phyloP scores from a whole-genome alignment of 2,888 invertebrate genomes.

The Agriopis leucophaearia region DNA sequence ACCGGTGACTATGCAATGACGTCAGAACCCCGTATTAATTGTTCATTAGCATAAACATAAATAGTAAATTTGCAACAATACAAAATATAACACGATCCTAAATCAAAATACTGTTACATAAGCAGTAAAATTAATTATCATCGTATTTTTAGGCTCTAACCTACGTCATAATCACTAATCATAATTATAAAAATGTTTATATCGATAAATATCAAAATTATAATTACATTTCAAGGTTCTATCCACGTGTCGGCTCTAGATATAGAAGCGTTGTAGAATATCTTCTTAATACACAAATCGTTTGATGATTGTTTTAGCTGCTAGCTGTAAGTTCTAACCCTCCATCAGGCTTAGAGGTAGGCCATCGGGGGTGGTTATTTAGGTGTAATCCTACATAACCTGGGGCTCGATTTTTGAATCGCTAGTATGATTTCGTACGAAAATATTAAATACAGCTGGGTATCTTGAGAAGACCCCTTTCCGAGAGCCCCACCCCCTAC shows the following conservation, averaged over 20 bases:
- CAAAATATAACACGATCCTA: slow-evolving; percentile 38
- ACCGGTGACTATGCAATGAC: slow-evolving; percentile 59
- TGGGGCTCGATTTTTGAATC: too few relatives aligned
- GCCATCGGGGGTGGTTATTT: too few relatives aligned
- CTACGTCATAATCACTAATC: slow-evolving; percentile 21
- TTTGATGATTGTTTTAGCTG: background rate
- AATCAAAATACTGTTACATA: slow-evolving; percentile 30
- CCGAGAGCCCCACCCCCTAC: too few relatives aligned
- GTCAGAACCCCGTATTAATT: slow-evolving; percentile 55
- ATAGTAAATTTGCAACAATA: slow-evolving; percentile 52
- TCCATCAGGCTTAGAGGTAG: too few relatives aligned
- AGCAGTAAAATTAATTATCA: slow-evolving; percentile 28
- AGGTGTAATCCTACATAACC: too few relatives aligned
- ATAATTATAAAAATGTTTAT: too few relatives aligned
- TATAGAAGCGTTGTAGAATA: background rate
- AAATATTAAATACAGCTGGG: too few relatives aligned
- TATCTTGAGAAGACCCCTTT: too few relatives aligned
- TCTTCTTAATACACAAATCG: background rate
- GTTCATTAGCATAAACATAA: slow-evolving; percentile 48
- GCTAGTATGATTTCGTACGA: too few relatives aligned
- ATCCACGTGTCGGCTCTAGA: background rate
- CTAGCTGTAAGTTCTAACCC: too few relatives aligned
- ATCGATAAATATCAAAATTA: background rate
- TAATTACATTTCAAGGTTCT: slow-evolving; percentile 9
- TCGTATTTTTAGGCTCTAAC: slow-evolving; percentile 18